Conservation (phyloP, 2,113 vertebrate species). For the Pseudorectes ferrugineus region DNA sequence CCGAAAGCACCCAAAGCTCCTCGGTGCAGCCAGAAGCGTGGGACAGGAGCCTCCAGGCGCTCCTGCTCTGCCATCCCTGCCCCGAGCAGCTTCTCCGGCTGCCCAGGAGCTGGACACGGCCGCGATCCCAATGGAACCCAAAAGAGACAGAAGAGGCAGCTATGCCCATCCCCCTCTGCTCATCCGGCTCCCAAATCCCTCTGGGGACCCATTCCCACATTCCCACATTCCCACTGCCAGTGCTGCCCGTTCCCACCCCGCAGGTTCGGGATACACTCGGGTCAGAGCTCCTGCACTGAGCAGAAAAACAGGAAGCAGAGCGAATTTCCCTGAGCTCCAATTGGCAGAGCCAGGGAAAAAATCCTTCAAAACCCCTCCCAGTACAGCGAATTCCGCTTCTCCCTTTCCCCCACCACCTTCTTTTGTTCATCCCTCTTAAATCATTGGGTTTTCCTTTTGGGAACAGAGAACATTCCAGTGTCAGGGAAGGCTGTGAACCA, state of each 20-base stretch:
- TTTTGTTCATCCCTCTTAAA: neutral
- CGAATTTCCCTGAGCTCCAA: neutral
- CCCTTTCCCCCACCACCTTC: rapidly evolving
- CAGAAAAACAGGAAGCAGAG: neutral
- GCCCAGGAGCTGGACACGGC: neutral
- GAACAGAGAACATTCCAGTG: neutral
- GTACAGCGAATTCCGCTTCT: neutral
- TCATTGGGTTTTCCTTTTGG: neutral
- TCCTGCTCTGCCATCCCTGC: neutral
- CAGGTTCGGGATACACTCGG: rapidly evolving
- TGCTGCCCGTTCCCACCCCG: neutral
- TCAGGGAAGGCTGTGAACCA: neutral
- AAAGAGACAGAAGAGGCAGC: neutral
- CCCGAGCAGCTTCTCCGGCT: neutral
- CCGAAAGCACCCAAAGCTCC: neutral
- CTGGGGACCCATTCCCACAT: neutral
- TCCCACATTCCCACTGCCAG: neutral
- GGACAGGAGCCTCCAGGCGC: neutral
- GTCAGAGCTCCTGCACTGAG: neutral
- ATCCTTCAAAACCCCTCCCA: neutral
- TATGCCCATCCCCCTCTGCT: neutral
- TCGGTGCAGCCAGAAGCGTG: neutral
- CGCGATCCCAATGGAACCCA: neutral
- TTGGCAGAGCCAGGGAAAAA: neutral
- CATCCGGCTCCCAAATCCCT: neutral